Percentiles rank a stretch among this genome's conserved stretches.
phyloP scores from a whole-genome alignment of 2,888 invertebrate genomes.

The Drosophila algonquin region DNA sequence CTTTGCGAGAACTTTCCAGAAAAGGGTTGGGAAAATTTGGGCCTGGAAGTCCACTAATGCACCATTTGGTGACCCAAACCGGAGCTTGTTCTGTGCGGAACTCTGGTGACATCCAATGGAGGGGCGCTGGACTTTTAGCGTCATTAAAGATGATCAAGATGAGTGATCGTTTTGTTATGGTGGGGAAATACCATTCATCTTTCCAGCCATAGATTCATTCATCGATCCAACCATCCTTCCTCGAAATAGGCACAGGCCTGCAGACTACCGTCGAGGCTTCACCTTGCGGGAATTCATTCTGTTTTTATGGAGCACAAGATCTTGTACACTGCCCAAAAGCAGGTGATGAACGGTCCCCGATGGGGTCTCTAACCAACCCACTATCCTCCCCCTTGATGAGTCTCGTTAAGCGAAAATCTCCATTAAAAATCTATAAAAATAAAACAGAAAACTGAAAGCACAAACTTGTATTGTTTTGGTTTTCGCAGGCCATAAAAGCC shows the following conservation, averaged over 20 bases:
- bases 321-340: too few relatives aligned
- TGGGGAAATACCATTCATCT: too few relatives aligned
- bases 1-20: not conserved
- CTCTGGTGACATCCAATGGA: too few relatives aligned
- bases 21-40: too few relatives aligned
- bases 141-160: too few relatives aligned
- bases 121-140: too few relatives aligned
- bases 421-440: slow-evolving; percentile 15
- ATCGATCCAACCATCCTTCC: too few relatives aligned
- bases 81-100: too few relatives aligned
- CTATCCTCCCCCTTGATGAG: not conserved
- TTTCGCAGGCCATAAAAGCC: slow-evolving; percentile 22
- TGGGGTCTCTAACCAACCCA: not conserved
- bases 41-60: too few relatives aligned
- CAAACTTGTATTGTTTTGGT: slow-evolving; percentile 1
- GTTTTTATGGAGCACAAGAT: not conserved
- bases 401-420: not conserved
- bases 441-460: slow-evolving; percentile 22
- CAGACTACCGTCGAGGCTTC: not conserved
- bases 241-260: not conserved
- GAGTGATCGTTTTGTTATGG: too few relatives aligned
- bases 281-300: not conserved
- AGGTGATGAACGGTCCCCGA: not conserved
- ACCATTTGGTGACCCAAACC: too few relatives aligned
- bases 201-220: not conserved